Conservation (phyloP, 2,113 vertebrate genomes). For the Pitta sordida region DNA sequence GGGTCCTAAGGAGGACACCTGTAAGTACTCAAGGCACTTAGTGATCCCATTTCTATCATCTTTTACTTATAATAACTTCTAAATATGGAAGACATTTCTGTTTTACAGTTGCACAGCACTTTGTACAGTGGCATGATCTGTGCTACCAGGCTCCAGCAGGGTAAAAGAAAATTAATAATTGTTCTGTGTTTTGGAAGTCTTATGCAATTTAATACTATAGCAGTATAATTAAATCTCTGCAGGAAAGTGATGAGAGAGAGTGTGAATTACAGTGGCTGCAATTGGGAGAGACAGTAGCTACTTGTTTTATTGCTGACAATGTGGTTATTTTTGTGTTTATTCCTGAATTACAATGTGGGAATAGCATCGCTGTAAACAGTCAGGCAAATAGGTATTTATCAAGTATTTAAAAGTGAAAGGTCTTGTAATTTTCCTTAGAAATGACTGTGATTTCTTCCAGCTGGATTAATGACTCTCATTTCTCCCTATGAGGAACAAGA, state of each 20-base stretch:
- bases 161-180: neutral
- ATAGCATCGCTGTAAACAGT: conserved; percentile 23
- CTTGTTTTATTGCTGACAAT: conserved; percentile 50
- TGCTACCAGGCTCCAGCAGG: neutral
- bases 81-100: neutral
- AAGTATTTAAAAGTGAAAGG: conserved; percentile 56
- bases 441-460: conserved; percentile 61
- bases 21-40: neutral
- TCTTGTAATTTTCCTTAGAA: conserved; percentile 58
- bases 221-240: neutral
- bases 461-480: conserved; percentile 10
- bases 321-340: conserved; percentile 46
- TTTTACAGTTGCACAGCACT: neutral
- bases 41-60: neutral
- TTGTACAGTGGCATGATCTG: neutral
- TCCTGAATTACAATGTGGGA: conserved; percentile 31
- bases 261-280: neutral
- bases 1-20: neutral
- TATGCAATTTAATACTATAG: neutral
- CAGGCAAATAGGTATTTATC: conserved; percentile 44
- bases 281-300: neutral
- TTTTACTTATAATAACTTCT: neutral
- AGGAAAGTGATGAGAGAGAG: neutral
- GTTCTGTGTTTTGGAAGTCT: neutral
- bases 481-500: neutral